These are phyloP conservation scores for Dione juno DNA, from an alignment of 2,888 invertebrate genomes.

Conservation along the genomic window DNA sequence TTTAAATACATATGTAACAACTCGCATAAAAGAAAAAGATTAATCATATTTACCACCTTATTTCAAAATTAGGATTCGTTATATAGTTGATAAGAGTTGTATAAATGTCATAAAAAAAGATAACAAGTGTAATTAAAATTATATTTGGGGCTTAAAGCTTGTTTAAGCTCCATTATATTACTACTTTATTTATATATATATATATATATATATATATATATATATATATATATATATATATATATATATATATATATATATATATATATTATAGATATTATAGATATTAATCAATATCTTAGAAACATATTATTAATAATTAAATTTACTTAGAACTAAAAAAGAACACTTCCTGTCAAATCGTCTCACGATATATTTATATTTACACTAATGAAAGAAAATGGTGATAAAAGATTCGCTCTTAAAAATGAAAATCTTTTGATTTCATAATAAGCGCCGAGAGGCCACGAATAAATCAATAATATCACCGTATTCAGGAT, in stretches of 20 bases:
- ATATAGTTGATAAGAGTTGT: not conserved
- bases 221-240: too few species aligned
- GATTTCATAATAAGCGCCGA: slow-evolving; percentile 19
- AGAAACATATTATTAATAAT: too few species aligned
- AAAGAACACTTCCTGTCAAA: not conserved
- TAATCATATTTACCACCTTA: not conserved
- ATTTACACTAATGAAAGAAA: too few species aligned
- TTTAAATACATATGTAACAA: not conserved
- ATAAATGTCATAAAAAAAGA: not conserved
- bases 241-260: too few species aligned
- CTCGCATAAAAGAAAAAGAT: too few species aligned
- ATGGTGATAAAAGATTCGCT: not conserved
- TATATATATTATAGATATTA: too few species aligned
- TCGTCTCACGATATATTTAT: not conserved
- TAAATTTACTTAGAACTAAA: not conserved
- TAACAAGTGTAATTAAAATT: not conserved
- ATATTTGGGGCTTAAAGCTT: not conserved
- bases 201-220: too few species aligned
- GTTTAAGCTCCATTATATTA: not conserved
- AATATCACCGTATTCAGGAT: slow-evolving; percentile 29
- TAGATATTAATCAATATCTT: too few species aligned
- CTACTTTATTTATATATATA: too few species aligned
- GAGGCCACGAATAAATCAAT: slow-evolving; percentile 28
- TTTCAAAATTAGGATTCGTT: not conserved
- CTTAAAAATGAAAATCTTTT: not conserved